Evolutionary conservation across 37 sponge, comb jelly and placozoan species (phyloP).

Genomic region (Agelas oroides): DNA sequence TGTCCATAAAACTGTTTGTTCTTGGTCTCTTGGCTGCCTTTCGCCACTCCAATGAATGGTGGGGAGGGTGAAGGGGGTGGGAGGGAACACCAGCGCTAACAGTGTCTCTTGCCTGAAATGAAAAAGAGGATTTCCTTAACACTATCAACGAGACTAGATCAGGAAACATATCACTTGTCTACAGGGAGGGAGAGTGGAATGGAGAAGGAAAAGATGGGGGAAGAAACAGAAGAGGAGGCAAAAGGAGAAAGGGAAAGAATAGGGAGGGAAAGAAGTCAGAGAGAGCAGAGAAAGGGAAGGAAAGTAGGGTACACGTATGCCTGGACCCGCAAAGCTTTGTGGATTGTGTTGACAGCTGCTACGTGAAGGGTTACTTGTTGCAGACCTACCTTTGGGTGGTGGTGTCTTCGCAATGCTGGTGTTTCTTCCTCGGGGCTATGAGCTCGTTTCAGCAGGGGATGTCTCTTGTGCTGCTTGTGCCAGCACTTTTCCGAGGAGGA

Average conservation of each 20-base stretch:
- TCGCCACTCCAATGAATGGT: neutral
- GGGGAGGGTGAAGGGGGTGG: neutral
- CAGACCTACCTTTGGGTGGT: neutral
- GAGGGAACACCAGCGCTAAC: neutral
- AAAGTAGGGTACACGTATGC: no score
- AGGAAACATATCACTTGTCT: no score
- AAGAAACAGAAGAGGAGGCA: no score
- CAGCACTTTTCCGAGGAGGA: neutral
- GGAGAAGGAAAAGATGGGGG: no score
- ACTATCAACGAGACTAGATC: no score
- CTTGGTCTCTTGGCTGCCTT: slow-evolving; percentile 20
- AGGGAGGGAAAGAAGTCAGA: no score
- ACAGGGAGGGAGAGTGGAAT: no score
- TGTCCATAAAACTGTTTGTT: neutral
- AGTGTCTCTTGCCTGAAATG: neutral
- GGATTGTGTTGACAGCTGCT: no score
- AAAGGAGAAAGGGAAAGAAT: no score
- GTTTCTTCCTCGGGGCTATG: slow-evolving; percentile 15
- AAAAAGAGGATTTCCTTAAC: neutral
- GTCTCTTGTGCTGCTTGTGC: neutral
- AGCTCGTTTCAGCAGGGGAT: neutral
- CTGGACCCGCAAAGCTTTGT: no score
- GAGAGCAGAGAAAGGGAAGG: no score
- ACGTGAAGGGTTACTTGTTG: neutral
- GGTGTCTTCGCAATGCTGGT: neutral